Evolutionary conservation across 2,888 invertebrate genomes (phyloP), one percentile per base, ranked within the genome.

Genomic region (Tetragonula carbonaria): DNA sequence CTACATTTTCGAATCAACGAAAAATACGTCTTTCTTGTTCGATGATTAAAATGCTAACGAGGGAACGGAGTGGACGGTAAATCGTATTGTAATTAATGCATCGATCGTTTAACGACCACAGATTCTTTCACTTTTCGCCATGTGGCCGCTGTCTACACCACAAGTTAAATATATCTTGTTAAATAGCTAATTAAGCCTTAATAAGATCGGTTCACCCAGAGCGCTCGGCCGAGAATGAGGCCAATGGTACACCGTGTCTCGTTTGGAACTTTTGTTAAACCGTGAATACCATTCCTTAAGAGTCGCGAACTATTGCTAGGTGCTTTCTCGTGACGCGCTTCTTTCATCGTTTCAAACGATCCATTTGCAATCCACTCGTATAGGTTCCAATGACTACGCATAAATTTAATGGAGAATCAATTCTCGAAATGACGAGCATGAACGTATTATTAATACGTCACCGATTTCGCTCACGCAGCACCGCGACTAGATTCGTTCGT

Each of bases 91-190:
- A 57, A 74, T 63, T 63, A 63, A 53, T 65, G 18, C 50, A 63
- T 63, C n/a, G 68, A 53, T 4, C 50, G 23, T 16, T 50, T 66
- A 80, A 76, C 28, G 45, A 63, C 67, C 45, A 28, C 68, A 67
- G 80, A 82, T 87, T 87, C 77, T 78, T 68, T 86, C 73, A 82
- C 72, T 80, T 86, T 85, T 80, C 75, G 84, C 82, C 78, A 57
- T 80, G 71, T 68, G 74, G 68, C 62, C 72, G 72, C 62, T 74
- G 79, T 84, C 84, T 81, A 83, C 84, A 79, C 84, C 85, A 84
- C 78, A 88, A 90, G 91, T 93, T 92, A 93, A 93, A 93, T 93
- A 93, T 92, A 93, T 91, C 93, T 93, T 88, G 93, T 93, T 93
- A 93, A 93, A 90, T 88, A 92, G 89, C 92, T 93, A 93, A 93